Evolutionary conservation across 2,113 vertebrate genomes (phyloP).

Genomic region (rabbit (Oryctolagus cuniculus)): DNA sequence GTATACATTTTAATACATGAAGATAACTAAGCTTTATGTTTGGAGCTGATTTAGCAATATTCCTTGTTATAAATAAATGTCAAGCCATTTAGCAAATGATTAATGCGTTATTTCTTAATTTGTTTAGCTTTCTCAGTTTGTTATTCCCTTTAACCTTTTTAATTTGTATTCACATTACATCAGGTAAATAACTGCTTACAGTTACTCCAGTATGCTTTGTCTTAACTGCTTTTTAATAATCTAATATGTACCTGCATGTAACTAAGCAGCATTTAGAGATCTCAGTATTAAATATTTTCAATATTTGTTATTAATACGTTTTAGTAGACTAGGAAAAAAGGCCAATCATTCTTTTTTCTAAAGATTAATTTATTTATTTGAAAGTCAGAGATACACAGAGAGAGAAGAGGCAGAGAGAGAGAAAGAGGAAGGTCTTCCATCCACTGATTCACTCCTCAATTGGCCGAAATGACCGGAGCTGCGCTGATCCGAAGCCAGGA

Average conservation of each 20-base stretch:
- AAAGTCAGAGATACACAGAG: too few species aligned
- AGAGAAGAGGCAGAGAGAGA: too few species aligned
- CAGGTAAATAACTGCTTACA: conserved; percentile 74
- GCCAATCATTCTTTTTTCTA: not conserved
- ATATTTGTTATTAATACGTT: conserved; percentile 63
- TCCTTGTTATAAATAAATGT: conserved; percentile 63
- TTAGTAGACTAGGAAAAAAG: conserved; percentile 36
- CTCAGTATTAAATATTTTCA: conserved; percentile 31
- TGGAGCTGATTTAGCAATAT: conserved; percentile 41
- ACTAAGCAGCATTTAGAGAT: conserved; percentile 67
- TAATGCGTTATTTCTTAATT: conserved; percentile 71
- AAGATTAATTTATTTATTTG: too few species aligned
- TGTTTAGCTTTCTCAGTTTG: conserved; percentile 63
- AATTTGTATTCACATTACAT: conserved; percentile 69
- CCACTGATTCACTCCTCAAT: too few species aligned
- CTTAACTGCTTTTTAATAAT: conserved; percentile 78
- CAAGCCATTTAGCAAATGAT: conserved; percentile 65
- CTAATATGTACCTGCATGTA: conserved; percentile 18
- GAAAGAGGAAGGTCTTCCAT: too few species aligned
- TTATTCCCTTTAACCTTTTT: conserved; percentile 78
- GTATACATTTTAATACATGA: conserved; percentile 24
- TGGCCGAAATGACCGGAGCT: too few species aligned
- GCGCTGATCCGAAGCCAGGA: too few species aligned
- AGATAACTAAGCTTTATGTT: conserved; percentile 14
- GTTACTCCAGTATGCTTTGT: conserved; percentile 46